Evolutionary conservation across 2,113 vertebrate genomes (phyloP), one percentile per base, ranked within the genome.

Genomic region (Cyanoderma ruficeps): DNA sequence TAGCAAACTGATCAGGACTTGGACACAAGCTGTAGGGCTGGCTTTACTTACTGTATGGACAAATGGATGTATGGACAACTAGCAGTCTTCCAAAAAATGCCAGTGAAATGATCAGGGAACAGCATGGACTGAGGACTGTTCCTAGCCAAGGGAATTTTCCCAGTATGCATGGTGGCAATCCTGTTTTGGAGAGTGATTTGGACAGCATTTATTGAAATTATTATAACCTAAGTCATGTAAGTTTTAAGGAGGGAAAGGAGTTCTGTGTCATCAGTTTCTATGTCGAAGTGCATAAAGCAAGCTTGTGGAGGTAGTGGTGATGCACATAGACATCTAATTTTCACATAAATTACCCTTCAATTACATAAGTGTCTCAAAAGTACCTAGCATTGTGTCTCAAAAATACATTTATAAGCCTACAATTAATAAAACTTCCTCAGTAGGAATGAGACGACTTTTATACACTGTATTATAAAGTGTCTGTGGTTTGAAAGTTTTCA

Each of bases 381-480:
- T 61, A 74, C 15, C 15, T 46, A 65, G 7, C 30, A 69, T 65
- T 68, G 25, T 72, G 25, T 81, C 63, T 87, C 42, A 83, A 80
- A 87, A 39, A 31, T 39, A 39, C 22, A 42, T 76, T 31, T 60
- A 69, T 44, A 63, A 79, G 19, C 9, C 33, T 60, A 13, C 7
- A 70, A 71, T 60, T 93, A 75, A 64, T 37, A 78, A 37, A 83
- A 63, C 10, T 16, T 56, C 6, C 28, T 82, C 41, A 42, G 24
- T 16, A 67, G 15, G 27, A 90, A 80, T 28, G 6, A 44, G 7
- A 75, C 35, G 4, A 64, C 10, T 56, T 78, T 91, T 61, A 60
- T 28, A 30, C 2, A 64, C 9, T 0, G 0, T 56, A 41, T 37
- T 68, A 82, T n/a, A 11, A 33, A 83, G 6, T 20, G 22, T 25